These are phyloP conservation scores for Cataglyphis altisquamis DNA, from an alignment of 2,888 invertebrate species.

Conservation along the genomic window DNA sequence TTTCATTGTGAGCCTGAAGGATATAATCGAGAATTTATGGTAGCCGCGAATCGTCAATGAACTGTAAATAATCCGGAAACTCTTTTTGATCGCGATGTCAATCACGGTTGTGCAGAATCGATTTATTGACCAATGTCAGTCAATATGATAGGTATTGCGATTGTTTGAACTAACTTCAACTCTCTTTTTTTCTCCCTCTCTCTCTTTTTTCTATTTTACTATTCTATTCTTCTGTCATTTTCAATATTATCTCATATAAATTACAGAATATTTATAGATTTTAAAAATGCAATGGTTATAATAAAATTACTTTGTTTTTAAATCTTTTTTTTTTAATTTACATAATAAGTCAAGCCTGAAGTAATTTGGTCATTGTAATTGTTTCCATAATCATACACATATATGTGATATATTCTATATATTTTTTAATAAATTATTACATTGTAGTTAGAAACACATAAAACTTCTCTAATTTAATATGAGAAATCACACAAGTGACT, in stretches of 20 bases:
- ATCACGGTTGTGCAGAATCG: background rate
- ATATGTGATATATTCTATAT: background rate
- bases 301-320: background rate
- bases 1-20: constrained; percentile 47
- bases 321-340: background rate
- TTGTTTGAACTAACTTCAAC: constrained; percentile 4
- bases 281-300: background rate
- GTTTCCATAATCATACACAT: background rate
- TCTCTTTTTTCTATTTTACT: background rate
- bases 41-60: constrained; percentile 2
- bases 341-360: background rate
- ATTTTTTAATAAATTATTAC: background rate
- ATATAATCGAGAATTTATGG: constrained; percentile 31
- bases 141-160: constrained; percentile 16
- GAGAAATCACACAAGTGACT: background rate
- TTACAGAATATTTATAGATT: background rate
- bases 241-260: background rate
- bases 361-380: background rate
- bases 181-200: background rate
- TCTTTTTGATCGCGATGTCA: constrained; percentile 33
- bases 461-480: background rate
- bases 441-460: background rate
- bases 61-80: constrained; percentile 36
- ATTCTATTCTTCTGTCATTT: background rate
- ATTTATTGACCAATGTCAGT: constrained; percentile 5